Evolutionary conservation across 2,888 invertebrate genomes (phyloP), one percentile per base, ranked within the genome.

Genomic region (Idaea straminata): DNA sequence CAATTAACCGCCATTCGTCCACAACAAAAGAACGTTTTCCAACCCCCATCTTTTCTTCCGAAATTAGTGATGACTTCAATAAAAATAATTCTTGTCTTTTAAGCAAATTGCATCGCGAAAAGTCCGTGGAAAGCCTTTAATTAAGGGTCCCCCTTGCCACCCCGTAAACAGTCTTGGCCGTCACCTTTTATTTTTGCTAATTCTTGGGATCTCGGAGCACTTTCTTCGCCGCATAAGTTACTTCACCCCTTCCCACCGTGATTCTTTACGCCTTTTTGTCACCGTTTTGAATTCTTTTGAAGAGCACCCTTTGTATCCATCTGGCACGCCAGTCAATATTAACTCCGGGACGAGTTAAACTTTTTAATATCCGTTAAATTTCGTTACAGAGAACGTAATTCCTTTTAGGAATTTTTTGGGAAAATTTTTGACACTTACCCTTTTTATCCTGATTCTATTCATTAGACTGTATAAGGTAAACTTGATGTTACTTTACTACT

Each of bases 41-140:
- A 69, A 67, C 72, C 73, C 77, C 79, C 84, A 83, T 83, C 83
- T 82, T 85, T 86, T 86, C 84, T 84, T 80, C 76, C 77, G 83
- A 92, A 92, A 92, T 92, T 92, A 92, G 92, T 92, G 92, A 92
- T 92, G 92, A 91, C 92, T 92, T 92, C 92, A 92, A 92, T 92
- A 92, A 92, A 92, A 92, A 92, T 92, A 92, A 92, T 92, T 92
- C 92, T 91, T 91, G 92, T 92, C 92, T 92, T 92, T 92, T 91
- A 92, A 80, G 88, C 91, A 92, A 92, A 92, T 92, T 92, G 92
- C 92, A 91, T 91, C 90, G 91, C 89, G 89, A 90, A 91, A 89
- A 89, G 92, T 91, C 91, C 91, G 83, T 72, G 62, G 71, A 91
- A 92, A 91, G 91, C 92, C 91, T 92, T 92, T 91, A 92, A 91